Conservation (phyloP, 2,888 invertebrate species). For the Tenthredo scrophulariae region DNA sequence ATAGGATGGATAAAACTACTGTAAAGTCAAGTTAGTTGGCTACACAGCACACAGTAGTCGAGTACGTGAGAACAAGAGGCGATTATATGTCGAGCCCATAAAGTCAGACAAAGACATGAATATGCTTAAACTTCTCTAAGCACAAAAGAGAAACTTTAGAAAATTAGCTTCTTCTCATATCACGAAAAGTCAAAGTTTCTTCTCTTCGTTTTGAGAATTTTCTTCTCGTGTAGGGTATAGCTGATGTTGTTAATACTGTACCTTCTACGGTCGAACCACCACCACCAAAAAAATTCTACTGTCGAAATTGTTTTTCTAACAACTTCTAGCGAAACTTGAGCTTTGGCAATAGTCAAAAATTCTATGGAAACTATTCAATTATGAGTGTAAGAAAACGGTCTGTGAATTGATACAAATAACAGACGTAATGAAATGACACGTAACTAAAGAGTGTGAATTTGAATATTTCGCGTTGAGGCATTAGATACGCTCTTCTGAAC, state of each 20-base stretch:
- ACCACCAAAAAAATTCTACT: constrained; percentile 63
- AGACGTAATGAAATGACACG: neutral
- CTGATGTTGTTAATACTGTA: constrained; percentile 24
- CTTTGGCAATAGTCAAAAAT: constrained; percentile 5
- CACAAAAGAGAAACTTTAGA: neutral
- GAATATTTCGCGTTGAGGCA: neutral
- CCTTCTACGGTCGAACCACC: constrained; percentile 55
- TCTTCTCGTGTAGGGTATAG: neutral
- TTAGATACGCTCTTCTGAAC: neutral
- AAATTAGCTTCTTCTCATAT: neutral
- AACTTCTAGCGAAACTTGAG: constrained; percentile 61
- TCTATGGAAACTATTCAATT: neutral
- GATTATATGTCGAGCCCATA: neutral
- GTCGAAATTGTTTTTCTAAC: constrained; percentile 78
- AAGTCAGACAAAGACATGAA: neutral
- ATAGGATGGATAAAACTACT: neutral
- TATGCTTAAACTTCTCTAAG: neutral
- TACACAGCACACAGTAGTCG: neutral
- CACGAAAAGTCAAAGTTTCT: neutral
- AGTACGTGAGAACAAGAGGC: neutral
- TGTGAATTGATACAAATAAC: neutral
- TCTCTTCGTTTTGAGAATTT: neutral
- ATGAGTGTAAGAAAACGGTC: neutral
- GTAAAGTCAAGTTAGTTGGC: constrained; percentile 16
- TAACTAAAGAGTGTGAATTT: neutral